Base-by-base conservation (phyloP, 1,140 invertebrate genomes). In the Drosophila melanica region DNA sequence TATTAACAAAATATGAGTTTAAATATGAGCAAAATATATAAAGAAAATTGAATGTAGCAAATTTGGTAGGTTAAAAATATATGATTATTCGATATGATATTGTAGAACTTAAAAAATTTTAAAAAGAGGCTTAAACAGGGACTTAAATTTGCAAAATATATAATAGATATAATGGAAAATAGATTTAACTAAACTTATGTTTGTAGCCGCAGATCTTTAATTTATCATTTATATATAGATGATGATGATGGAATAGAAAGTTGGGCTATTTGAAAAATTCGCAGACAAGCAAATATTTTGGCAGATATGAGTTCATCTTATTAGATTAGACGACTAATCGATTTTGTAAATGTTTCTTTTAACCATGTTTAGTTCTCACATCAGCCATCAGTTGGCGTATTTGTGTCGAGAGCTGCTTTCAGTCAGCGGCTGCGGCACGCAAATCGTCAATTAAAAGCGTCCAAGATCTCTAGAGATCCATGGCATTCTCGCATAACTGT, bases 361-460 rank as follows among this genome's bases (percentile, higher is more conserved):
- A 35, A 44, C 20, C n/a, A 57, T 41, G 33, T 20, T 50, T 9
- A 30, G 54, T 59, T 59, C 65, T 50, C n/a, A 3, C 7, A 11
- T 0, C 16, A 14, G 45, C 2, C 16, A 5, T 2, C 16, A 5
- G 45, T 50, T 68, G 9, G 23, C 62, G 44, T 47, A 70, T 81
- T 86, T 77, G 68, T 77, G 81, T 74, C 77, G 44, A 72, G 73
- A 50, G 5, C 50, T 71, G 55, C 73, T 79, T 79, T 82, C 81
- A 64, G 79, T 81, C 70, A 78, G 69, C 51, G 33, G 57, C 48
- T n/a, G 54, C 39, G 35, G 58, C 81, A 84, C 81, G 81, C 81
- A 84, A 84, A 85, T 84, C 68, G 63, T 80, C 73, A 85, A 84
- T 85, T 84, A 85, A 85, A 39, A 76, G 18, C 7, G 23, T 30